Conservation (phyloP, 1,140 invertebrate genomes). For the Aphis gossypii region DNA sequence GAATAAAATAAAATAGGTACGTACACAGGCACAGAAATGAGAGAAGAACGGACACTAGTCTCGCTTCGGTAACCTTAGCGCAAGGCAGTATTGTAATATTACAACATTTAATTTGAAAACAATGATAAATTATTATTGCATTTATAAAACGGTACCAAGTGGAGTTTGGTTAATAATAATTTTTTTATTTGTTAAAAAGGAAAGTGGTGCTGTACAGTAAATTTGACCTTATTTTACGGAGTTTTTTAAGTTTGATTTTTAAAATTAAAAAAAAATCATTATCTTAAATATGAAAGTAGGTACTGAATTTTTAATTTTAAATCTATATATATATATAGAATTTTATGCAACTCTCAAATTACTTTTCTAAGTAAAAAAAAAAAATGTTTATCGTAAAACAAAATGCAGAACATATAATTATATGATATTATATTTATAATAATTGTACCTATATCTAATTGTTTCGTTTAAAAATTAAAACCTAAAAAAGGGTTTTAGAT, state of each 20-base stretch:
- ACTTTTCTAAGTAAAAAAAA: background rate
- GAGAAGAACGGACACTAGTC: background rate
- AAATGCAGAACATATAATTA: background rate
- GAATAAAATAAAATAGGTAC: conserved; percentile 10
- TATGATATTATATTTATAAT: background rate
- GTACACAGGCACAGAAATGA: background rate
- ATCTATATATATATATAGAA: background rate
- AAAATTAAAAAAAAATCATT: background rate
- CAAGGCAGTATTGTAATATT: conserved; percentile 11
- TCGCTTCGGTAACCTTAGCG: background rate
- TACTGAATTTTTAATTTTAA: background rate
- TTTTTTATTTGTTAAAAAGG: background rate
- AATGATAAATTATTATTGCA: background rate
- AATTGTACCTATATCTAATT: background rate
- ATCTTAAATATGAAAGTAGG: background rate
- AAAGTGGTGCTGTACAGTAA: background rate
- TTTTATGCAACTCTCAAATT: background rate
- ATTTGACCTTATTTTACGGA: background rate
- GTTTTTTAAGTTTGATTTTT: background rate
- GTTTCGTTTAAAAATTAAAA: background rate
- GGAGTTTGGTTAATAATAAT: background rate
- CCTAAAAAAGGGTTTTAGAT: background rate
- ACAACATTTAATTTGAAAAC: background rate
- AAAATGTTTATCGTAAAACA: background rate
- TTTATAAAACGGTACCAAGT: background rate